Evolutionary conservation across 1,140 invertebrate genomes (phyloP), one percentile per base, ranked within the genome.

Genomic region (Sinonovacula constricta): DNA sequence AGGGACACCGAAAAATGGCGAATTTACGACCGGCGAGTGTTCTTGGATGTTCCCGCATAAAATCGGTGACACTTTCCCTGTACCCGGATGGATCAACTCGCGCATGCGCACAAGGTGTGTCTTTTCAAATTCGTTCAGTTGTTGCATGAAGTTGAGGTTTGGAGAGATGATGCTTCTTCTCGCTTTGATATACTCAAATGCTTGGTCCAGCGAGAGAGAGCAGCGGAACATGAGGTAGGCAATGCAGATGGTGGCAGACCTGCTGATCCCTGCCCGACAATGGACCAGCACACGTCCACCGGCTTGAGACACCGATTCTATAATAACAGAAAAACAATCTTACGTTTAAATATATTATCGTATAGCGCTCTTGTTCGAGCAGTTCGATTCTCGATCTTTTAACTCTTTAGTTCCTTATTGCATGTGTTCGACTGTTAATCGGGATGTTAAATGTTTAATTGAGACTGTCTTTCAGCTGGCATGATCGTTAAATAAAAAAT

Each of bases 221-320:
- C 95, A 95, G 89, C 96, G 94, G 83, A 95, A 94, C 97, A 99
- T 98, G 78, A 98, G 93, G 91, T 97, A 98, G n/a, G 97, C 97
- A 80, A 98, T 97, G 83, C 96, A 96, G 77, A 99, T 95, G 31
- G 97, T 98, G 59, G 97, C 96, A 77, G 97, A 98, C 75, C 97
- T 94, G 36, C 96, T 97, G 15, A 99, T 95, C 28, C 97, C 97
- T 18, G 97, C 97, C 86, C 97, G 96, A 92, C 97, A 99, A 89
- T 99, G 97, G 22, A 99, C 94, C 83, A 98, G 92, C 30, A 98
- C 96, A 84, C 94, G 95, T 33, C 94, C 93, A 70, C 94, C 94
- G 51, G 92, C 92, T 88, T 94, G 93, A 79, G 95, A 93, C 59
- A 95, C 95, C 91, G 95, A 94, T 91, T 97, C 96, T 97, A 93